Conservation (phyloP, 2,113 vertebrate genomes). For the Empidonax traillii region DNA sequence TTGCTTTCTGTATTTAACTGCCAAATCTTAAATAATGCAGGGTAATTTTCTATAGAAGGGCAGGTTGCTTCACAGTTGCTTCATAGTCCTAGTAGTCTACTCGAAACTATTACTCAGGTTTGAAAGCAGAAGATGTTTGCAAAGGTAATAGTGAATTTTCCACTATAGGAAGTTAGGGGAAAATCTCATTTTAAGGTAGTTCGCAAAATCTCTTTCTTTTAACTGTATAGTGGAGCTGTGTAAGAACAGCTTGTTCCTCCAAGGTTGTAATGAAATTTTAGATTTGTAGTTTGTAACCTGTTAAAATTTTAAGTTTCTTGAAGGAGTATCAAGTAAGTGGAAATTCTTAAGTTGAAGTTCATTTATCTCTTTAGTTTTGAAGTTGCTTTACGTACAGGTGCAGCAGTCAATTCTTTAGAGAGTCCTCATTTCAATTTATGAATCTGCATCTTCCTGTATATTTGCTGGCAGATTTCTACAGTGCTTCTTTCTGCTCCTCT, state of each 20-base stretch:
- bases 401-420: neutral
- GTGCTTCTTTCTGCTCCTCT: neutral
- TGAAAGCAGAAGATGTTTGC: neutral
- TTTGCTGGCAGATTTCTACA: neutral
- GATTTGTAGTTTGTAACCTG: neutral
- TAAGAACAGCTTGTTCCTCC: neutral
- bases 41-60: neutral
- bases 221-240: neutral
- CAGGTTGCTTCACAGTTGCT: neutral
- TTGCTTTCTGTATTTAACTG: neutral
- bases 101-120: neutral
- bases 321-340: neutral
- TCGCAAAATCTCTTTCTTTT: constrained; percentile 19
- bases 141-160: neutral
- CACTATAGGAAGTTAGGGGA: neutral
- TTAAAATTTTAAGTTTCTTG: neutral
- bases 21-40: neutral
- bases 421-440: neutral
- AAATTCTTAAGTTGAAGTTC: neutral
- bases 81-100: neutral
- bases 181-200: neutral
- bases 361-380: neutral
- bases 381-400: neutral
- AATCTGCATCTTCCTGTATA: neutral
- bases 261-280: neutral